phyloP scores from a whole-genome alignment of 2,888 invertebrate genomes.

The Spicauda simplicius region DNA sequence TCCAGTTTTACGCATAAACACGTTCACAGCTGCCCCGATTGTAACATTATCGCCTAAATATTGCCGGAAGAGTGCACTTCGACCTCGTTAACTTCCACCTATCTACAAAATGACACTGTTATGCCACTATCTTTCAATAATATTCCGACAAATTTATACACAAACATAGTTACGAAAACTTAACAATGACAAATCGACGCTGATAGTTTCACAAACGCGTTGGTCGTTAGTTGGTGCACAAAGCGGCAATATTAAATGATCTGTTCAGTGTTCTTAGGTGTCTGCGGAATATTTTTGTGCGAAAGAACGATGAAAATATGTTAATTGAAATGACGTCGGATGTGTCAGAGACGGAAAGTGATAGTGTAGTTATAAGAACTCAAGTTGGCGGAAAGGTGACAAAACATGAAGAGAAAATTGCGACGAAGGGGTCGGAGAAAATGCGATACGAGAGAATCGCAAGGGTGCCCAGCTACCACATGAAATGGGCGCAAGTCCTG shows the following conservation, averaged over 20 bases:
- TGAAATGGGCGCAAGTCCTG: conserved; percentile 70
- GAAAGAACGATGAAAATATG: conserved; percentile 35
- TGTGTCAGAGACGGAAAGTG: conserved; percentile 49
- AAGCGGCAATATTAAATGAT: conserved; percentile 4
- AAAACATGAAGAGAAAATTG: conserved; percentile 35
- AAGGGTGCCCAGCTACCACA: conserved; percentile 53
- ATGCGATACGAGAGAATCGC: conserved; percentile 38
- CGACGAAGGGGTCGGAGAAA: conserved; percentile 37
- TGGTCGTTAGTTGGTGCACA: background rate
- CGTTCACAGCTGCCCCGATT: conserved; percentile 14
- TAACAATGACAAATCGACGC: conserved; percentile 19
- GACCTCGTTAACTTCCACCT: conserved; percentile 60
- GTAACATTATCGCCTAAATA: conserved; percentile 46
- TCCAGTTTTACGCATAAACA: conserved; percentile 40
- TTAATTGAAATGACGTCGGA: conserved; percentile 53
- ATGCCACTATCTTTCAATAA: conserved; percentile 46
- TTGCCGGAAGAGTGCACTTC: conserved; percentile 63
- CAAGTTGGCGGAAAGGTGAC: conserved; percentile 31
- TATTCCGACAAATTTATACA: conserved; percentile 30
- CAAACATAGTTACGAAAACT: conserved; percentile 37
- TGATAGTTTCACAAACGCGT: conserved; percentile 7
- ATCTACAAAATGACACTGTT: conserved; percentile 46
- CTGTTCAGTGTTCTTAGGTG: conserved; percentile 14
- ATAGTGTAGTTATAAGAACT: conserved; percentile 46
- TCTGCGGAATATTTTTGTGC: conserved; percentile 5